Percentiles rank a stretch among this genome's conserved stretches.
These are phyloP conservation scores for Hybos culiciformis DNA, from an alignment of 2,888 invertebrate species.

Conservation along the genomic window DNA sequence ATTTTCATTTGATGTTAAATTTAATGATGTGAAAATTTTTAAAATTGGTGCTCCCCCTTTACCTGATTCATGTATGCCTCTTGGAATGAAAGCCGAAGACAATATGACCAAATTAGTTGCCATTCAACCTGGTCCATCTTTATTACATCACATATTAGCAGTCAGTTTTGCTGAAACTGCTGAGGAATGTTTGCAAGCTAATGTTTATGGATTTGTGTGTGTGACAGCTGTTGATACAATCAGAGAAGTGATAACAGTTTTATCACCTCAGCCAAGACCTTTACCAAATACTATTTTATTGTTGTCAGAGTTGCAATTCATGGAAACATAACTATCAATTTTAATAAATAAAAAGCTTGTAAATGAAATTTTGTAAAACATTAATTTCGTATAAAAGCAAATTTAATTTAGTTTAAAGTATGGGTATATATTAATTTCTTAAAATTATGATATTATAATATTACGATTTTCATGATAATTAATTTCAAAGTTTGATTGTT, in stretches of 20 bases:
- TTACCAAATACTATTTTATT: conserved; percentile 76
- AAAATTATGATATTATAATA: no score
- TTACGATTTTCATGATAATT: no score
- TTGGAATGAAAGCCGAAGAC: conserved; percentile 87
- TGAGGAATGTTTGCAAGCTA: conserved; percentile 75
- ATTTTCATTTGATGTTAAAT: conserved; percentile 88
- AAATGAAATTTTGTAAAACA: no score
- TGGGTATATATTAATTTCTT: no score
- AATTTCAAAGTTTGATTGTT: no score
- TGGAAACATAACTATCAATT: no score
- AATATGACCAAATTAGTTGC: conserved; percentile 78
- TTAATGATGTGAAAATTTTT: conserved; percentile 75
- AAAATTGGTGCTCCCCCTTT: conserved; percentile 89
- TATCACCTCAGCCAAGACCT: conserved; percentile 89
- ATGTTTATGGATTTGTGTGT: conserved; percentile 81
- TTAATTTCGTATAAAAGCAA: no score
- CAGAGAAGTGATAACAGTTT: conserved; percentile 70
- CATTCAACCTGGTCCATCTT: conserved; percentile 57
- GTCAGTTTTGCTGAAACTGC: conserved; percentile 76
- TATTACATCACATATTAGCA: conserved; percentile 79
- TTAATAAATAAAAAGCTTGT: no score
- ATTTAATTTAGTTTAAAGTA: no score
- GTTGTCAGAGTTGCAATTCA: conserved; percentile 84
- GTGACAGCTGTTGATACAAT: conserved; percentile 89
- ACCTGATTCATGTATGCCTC: conserved; percentile 91